Base-by-base conservation (phyloP, 2,113 vertebrate genomes). In the Helogale parvula region DNA sequence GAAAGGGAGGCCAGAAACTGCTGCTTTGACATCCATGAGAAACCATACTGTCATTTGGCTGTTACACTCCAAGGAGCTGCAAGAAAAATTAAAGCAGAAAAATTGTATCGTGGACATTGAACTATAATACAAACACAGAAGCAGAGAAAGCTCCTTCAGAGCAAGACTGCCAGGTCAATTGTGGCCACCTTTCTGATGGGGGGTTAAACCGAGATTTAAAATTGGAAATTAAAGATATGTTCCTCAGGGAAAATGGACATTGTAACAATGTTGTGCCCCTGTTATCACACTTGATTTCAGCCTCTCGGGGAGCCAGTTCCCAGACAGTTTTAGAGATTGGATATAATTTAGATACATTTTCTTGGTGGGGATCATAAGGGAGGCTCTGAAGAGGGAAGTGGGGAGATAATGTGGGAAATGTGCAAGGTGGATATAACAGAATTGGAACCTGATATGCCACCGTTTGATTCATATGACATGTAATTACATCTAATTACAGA, bases 311-410 rank as follows among this genome's bases (percentile, higher is more conserved):
- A 86, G 25, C 52, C 69, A 63, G 33, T 33, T 88, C 41, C 47
- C 54, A 79, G 85, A n/a, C 65, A 88, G 72, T 71, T 89, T 83
- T 69, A 52, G 47, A 93, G 54, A 17, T 35, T 25, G 25, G 21
- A 47, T 92, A 5, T 71, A 72, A 95, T 97, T 97, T 87, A 83
- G 72, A 97, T 25, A 87, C 16, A 74, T 66, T 94, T 96, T 79
- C 95, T 91, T 76, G 81, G 94, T 91, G 82, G n/a, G 15, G n/a
- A 74, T 88, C 52, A 35, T 38, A 52, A 93, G 23, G n/a, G n/a
- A 88, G 10, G 10, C 31, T 35, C 33, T 74, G 29, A 63, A 76
- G 47, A 1, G 7, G 68, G 25, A 86, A 57, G 19, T 52, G 13
- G 45, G 17, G 52, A 71, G 19, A 86, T 13, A 52, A 68, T 7